phyloP scores from a whole-genome alignment of 1,140 invertebrate genomes.

The Bombus superbus region DNA sequence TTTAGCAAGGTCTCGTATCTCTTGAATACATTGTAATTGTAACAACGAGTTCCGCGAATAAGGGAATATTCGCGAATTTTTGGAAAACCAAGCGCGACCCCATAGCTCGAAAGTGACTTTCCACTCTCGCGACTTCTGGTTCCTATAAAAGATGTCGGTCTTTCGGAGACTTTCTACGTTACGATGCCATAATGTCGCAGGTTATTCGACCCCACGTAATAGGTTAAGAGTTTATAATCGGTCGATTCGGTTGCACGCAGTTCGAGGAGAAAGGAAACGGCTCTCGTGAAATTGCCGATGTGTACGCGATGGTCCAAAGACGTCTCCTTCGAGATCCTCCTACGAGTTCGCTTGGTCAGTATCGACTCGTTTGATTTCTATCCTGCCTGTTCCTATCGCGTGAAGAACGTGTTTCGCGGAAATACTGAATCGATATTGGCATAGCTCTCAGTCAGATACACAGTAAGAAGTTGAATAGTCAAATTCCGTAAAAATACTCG shows the following conservation, averaged over 20 bases:
- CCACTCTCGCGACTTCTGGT: background rate
- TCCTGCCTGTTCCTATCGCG: background rate
- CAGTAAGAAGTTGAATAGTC: background rate
- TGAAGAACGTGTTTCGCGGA: background rate
- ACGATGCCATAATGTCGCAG: constrained; percentile 66
- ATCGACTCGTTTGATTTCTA: background rate
- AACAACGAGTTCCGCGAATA: background rate
- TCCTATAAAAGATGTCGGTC: constrained; percentile 32
- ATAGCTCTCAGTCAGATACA: background rate
- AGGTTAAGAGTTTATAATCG: constrained; percentile 74
- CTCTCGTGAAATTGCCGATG: constrained; percentile 13
- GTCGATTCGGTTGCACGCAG: constrained; percentile 40
- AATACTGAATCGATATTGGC: background rate
- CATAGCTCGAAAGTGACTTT: background rate
- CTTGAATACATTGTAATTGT: too few species aligned
- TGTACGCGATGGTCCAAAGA: constrained; percentile 1
- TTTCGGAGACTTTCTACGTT: constrained; percentile 71
- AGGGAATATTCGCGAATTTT: background rate
- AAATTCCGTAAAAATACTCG: background rate
- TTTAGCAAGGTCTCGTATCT: too few species aligned
- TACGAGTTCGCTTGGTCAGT: background rate
- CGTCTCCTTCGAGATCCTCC: background rate
- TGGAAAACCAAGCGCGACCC: background rate
- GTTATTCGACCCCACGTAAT: constrained; percentile 71
- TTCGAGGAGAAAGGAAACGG: constrained; percentile 51